Evolutionary conservation across 2,113 vertebrate species (phyloP), one percentile per base, ranked within the genome.

Genomic region (Murina feae): DNA sequence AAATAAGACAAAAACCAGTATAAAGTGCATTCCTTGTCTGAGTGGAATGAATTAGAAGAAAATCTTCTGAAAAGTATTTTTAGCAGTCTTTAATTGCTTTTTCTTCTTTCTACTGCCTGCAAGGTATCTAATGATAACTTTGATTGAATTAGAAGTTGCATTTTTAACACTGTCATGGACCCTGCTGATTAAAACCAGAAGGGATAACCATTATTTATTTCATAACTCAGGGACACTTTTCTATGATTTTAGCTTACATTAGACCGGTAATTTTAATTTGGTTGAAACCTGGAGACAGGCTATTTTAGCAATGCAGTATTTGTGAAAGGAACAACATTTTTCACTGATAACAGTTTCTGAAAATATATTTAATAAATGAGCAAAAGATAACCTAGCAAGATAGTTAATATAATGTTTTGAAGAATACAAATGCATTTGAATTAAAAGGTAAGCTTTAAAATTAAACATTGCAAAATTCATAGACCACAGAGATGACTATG

Each of bases 21-120:
- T 60, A 93, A 93, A 96, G n/a, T 89, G 1, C 16, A 82, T 96
- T 80, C 14, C 6, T 91, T 78, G 30, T 69, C 96, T 14, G 55
- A 39, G 23, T 79, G 69, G 10, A 95, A 68, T 89, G 51, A 95
- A 92, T 95, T 5, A 6, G 7, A 88, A n/a, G 8, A 44, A 74
- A 76, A 82, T 39, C 6, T 84, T 96, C 93, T 94, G 9, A 5
- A 82, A 92, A 92, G 47, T 87, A 32, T 95, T 71, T 79, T 95
- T 63, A 14, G 3, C 80, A 90, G 21, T 63, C 12, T 96, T 17
- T 28, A 96, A 65, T 39, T 74, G 35, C 88, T 93, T 97, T 95
- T 83, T 30, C 80, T 89, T 9, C 14, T 71, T 8, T 21, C 93
- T 93, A 55, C 21, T 63, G 28, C 79, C 53, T 84, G 4, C 18